Percentiles rank a stretch among this genome's conserved stretches.
Conservation (phyloP, 2,888 invertebrate genomes). For the Amphiduros pacificus region DNA sequence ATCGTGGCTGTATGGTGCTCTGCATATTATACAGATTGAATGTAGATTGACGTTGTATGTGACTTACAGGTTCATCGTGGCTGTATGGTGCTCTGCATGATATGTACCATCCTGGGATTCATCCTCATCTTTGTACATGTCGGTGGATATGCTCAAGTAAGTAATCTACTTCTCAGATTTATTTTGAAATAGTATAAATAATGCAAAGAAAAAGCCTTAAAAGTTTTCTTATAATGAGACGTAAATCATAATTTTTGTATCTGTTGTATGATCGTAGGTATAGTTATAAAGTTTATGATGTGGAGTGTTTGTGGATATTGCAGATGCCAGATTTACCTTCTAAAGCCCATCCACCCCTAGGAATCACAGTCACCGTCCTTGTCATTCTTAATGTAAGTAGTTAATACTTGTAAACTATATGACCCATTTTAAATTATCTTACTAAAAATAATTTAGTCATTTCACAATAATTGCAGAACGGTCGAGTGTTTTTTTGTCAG, state of each 20-base stretch:
- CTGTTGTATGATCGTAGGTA: too few relatives aligned
- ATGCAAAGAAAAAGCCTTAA: too few relatives aligned
- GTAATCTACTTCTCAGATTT: not conserved
- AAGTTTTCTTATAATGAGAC: too few relatives aligned
- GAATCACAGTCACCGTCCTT: slow-evolving; percentile 56
- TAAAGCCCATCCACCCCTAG: slow-evolving; percentile 58
- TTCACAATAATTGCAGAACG: too few relatives aligned
- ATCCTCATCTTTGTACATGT: slow-evolving; percentile 53
- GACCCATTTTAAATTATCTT: not conserved
- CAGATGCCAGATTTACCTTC: slow-evolving; percentile 32
- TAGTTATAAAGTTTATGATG: too few relatives aligned
- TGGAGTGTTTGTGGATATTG: too few relatives aligned
- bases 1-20: slow-evolving; percentile 27
- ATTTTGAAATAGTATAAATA: too few relatives aligned
- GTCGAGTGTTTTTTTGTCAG: too few relatives aligned
- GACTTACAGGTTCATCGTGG: slow-evolving; percentile 34
- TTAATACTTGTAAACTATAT: not conserved
- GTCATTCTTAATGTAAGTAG: slow-evolving; percentile 55
- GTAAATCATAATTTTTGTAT: too few relatives aligned
- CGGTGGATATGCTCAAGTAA: slow-evolving; percentile 44
- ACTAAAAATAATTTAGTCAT: too few relatives aligned
- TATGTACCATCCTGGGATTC: slow-evolving; percentile 44
- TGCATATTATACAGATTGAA: slow-evolving; percentile 29
- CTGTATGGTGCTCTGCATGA: slow-evolving; percentile 23
- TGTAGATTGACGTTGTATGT: too few relatives aligned